These are phyloP conservation scores for Otolemur crassicaudatus DNA, from an alignment of 2,797 vertebrate species.

Conservation along the genomic window DNA sequence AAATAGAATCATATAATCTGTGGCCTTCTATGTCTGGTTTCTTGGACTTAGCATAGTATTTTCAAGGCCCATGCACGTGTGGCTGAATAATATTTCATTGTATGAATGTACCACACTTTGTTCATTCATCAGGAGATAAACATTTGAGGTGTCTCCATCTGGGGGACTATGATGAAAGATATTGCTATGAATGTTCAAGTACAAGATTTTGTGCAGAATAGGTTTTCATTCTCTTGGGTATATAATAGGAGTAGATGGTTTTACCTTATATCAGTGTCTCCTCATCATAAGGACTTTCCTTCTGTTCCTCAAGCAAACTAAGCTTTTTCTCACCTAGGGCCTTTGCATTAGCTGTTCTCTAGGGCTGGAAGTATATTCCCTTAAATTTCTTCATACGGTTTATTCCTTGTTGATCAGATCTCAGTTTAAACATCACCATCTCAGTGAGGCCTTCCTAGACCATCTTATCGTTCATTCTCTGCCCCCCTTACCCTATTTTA, in stretches of 20 bases:
- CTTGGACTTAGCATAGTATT: neutral
- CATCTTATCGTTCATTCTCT: neutral
- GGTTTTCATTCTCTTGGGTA: neutral
- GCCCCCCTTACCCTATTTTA: neutral
- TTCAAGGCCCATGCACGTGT: neutral
- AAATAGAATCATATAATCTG: neutral
- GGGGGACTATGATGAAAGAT: neutral
- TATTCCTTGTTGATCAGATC: neutral
- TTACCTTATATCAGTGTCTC: neutral
- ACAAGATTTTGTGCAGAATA: neutral
- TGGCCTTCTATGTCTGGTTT: neutral
- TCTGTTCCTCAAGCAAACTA: neutral
- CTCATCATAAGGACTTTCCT: neutral
- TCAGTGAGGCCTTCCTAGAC: neutral
- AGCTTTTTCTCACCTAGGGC: neutral
- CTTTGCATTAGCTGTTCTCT: neutral
- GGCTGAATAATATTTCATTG: neutral
- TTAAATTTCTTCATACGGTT: neutral
- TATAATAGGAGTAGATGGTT: neutral
- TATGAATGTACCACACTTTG: neutral
- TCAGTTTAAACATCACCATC: neutral
- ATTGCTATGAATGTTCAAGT: neutral
- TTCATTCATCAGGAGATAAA: neutral
- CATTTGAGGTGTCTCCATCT: neutral
- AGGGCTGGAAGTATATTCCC: neutral